phyloP scores from a whole-genome alignment of 2,797 vertebrate genomes.

The Pangasius macronema region DNA sequence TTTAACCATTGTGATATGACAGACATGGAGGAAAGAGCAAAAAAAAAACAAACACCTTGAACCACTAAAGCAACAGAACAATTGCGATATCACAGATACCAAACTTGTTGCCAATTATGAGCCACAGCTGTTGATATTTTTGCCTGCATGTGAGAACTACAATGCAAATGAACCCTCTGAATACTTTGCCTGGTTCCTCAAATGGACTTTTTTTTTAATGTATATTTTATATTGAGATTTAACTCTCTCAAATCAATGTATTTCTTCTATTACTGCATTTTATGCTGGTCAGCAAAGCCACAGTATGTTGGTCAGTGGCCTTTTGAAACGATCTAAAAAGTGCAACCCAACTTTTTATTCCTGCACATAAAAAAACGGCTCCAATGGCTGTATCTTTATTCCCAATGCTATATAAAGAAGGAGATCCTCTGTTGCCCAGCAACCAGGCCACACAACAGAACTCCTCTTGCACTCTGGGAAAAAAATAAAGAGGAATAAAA shows the following conservation, averaged over 20 bases:
- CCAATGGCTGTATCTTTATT: conserved; percentile 26
- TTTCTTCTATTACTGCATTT: too few relatives aligned
- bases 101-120: background rate
- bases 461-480: conserved; percentile 66
- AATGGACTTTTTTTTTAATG: background rate
- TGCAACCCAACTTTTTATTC: background rate
- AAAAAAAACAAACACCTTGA: background rate
- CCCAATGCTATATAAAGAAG: conserved; percentile 40
- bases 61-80: background rate
- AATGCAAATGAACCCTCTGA: background rate
- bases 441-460: conserved; percentile 70
- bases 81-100: background rate
- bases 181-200: background rate
- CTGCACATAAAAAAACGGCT: conserved; percentile 18
- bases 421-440: conserved; percentile 68
- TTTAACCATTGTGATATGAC: background rate
- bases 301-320: background rate
- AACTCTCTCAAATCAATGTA: too few relatives aligned
- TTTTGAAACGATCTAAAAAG: background rate
- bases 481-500: background rate
- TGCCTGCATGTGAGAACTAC: background rate
- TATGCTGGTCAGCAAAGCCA: background rate
- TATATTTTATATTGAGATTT: background rate
- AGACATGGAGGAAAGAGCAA: background rate
- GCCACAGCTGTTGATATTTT: background rate